phyloP scores from a whole-genome alignment of 2,797 vertebrate species.

The Pseudochirops cupreus region DNA sequence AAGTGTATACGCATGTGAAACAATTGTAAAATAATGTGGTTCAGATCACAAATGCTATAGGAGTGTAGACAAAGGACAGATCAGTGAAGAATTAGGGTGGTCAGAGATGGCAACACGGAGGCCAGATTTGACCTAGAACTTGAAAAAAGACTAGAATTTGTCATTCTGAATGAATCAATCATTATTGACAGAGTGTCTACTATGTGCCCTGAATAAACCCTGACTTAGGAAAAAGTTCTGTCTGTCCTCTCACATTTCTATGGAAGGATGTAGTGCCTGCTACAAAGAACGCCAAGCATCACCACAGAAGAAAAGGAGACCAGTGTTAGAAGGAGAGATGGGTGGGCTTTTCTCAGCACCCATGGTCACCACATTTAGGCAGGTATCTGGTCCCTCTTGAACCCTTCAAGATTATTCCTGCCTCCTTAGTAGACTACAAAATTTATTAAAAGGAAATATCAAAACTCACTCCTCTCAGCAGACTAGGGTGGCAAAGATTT shows the following conservation, averaged over 20 bases:
- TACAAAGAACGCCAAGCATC: background rate
- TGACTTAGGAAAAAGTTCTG: background rate
- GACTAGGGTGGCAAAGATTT: background rate
- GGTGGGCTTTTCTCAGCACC: background rate
- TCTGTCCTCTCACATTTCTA: background rate
- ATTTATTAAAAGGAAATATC: background rate
- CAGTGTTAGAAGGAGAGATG: background rate
- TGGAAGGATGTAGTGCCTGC: background rate
- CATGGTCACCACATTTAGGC: background rate
- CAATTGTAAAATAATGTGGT: background rate
- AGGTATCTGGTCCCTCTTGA: background rate
- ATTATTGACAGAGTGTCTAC: background rate
- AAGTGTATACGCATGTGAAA: background rate
- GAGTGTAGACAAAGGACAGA: background rate
- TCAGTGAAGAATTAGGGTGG: background rate
- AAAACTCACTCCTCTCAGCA: background rate
- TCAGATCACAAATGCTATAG: background rate
- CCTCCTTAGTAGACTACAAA: background rate
- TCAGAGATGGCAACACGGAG: background rate
- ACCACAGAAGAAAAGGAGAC: background rate
- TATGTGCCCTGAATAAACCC: background rate
- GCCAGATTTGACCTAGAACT: background rate
- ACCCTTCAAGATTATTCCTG: background rate
- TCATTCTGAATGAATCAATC: background rate
- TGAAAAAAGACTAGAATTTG: background rate